Conservation (phyloP, 2,113 vertebrate genomes). For the Pteronura brasiliensis region DNA sequence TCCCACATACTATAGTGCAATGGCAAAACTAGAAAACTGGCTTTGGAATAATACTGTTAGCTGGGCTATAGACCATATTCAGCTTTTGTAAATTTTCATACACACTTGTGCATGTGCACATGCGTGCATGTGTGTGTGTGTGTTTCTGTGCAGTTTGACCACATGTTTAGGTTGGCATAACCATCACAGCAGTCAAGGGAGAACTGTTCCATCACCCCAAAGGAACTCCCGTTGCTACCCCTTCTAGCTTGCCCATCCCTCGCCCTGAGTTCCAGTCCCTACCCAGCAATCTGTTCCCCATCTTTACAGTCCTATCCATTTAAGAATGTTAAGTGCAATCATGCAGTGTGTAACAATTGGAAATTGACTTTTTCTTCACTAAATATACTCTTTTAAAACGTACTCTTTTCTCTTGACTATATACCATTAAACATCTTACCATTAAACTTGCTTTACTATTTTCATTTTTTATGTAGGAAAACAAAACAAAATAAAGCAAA, state of each 20-base stretch:
- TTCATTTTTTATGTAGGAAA: not conserved
- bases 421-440: not conserved
- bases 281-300: not conserved
- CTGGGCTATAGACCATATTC: not conserved
- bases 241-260: accelerated
- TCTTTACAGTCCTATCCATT: not conserved
- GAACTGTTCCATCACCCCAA: not conserved
- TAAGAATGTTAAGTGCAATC: not conserved
- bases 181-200: not conserved
- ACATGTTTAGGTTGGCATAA: not conserved
- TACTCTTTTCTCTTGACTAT: not conserved
- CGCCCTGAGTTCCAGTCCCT: not conserved
- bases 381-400: not conserved
- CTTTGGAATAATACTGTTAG: not conserved
- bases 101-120: not conserved
- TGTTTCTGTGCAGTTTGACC: not conserved
- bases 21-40: not conserved
- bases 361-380: not conserved
- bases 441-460: not conserved
- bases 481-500: not conserved
- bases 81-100: not conserved
- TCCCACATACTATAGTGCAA: not conserved
- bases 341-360: not conserved
- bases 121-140: not conserved
- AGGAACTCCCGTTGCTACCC: not conserved